These are phyloP conservation scores for Copidosoma aretas DNA, from an alignment of 2,888 invertebrate genomes.

Conservation along the genomic window DNA sequence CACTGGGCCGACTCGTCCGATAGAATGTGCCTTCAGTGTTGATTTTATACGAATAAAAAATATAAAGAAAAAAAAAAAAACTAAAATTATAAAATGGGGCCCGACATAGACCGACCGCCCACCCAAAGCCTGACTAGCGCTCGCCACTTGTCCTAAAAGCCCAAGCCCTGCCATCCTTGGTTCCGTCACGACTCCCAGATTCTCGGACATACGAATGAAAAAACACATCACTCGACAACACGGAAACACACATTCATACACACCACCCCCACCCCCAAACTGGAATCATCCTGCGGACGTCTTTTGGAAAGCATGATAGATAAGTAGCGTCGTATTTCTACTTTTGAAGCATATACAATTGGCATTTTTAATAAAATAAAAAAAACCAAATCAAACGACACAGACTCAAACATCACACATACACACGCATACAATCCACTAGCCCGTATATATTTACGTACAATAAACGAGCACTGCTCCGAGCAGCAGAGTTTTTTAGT, in stretches of 20 bases:
- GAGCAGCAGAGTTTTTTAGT: constrained; percentile 47
- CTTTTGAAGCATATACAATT: no score
- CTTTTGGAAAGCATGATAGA: no score
- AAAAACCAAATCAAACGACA: no score
- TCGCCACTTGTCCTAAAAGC: constrained; percentile 58
- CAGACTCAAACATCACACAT: constrained; percentile 6
- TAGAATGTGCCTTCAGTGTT: constrained; percentile 94
- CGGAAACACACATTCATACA: neutral
- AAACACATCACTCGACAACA: no score
- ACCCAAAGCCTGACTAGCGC: constrained; percentile 68
- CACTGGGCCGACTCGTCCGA: constrained; percentile 94
- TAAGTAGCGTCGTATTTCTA: no score
- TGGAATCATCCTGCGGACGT: no score
- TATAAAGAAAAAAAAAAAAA: constrained; percentile 50
- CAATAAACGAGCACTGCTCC: neutral
- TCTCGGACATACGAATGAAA: neutral
- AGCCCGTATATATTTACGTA: neutral
- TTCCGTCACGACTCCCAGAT: neutral
- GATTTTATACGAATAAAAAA: constrained; percentile 80
- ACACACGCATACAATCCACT: constrained; percentile 18
- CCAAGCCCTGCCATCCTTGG: neutral
- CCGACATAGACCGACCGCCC: constrained; percentile 86
- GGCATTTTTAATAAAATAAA: no score
- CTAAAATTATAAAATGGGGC: constrained; percentile 66
- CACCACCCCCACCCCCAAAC: neutral